A percentile compares a stretch with the other conserved stretches of the same genome.
Conservation (phyloP, 2,888 invertebrate genomes). For the Torymus tubicola region DNA sequence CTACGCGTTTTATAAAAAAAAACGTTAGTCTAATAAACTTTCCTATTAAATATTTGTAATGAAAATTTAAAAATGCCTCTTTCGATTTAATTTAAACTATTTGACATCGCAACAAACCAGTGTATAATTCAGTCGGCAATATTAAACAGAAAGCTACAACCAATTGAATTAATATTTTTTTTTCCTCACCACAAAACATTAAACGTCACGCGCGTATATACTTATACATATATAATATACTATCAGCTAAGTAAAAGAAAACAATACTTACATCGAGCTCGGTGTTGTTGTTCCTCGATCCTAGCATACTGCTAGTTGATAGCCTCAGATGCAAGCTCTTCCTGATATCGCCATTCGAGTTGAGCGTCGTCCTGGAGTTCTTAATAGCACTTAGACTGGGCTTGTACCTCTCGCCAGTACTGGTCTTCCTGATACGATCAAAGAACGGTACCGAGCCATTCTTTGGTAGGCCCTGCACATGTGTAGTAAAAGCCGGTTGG, state of each 20-base stretch:
- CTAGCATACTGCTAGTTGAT: slow-evolving; percentile 79
- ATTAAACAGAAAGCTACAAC: too few relatives aligned
- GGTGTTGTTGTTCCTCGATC: slow-evolving; percentile 80
- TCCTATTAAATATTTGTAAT: too few relatives aligned
- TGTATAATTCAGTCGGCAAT: too few relatives aligned
- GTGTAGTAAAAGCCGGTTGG: slow-evolving; percentile 89
- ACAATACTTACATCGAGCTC: slow-evolving; percentile 77
- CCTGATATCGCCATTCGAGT: slow-evolving; percentile 86
- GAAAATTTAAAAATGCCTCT: too few relatives aligned
- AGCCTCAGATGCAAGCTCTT: slow-evolving; percentile 79
- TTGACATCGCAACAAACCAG: too few relatives aligned
- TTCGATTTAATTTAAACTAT: too few relatives aligned
- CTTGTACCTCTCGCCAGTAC: slow-evolving; percentile 89
- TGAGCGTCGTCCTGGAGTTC: slow-evolving; percentile 86
- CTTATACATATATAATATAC: too few relatives aligned
- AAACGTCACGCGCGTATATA: too few relatives aligned
- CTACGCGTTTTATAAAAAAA: too few relatives aligned
- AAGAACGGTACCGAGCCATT: slow-evolving; percentile 95
- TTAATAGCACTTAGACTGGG: slow-evolving; percentile 90
- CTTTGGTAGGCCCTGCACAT: slow-evolving; percentile 86
- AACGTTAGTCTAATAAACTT: too few relatives aligned
- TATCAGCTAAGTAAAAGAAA: neutral
- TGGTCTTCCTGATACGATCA: slow-evolving; percentile 90
- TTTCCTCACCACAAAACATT: too few relatives aligned
- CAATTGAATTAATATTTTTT: too few relatives aligned